Conservation (phyloP, 2,888 invertebrate species). For the Galeruca laticollis region DNA sequence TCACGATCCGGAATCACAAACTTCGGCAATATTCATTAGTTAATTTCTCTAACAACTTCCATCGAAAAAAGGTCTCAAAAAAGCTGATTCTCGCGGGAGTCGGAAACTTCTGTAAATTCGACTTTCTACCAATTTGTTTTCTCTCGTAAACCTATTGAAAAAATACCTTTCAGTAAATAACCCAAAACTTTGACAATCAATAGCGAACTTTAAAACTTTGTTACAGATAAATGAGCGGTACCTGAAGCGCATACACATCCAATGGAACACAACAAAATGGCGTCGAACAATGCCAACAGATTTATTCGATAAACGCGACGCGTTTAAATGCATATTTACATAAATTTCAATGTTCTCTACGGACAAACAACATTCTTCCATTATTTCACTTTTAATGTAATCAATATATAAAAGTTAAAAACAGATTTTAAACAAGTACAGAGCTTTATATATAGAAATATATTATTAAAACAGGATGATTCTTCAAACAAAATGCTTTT, state of each 20-base stretch:
- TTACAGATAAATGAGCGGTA: slow-evolving; percentile 59
- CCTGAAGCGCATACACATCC: slow-evolving; percentile 45
- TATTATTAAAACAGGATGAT: no score
- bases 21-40: slow-evolving; percentile 17
- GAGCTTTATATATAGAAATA: no score
- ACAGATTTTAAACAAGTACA: no score
- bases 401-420: no score
- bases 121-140: slow-evolving; percentile 26
- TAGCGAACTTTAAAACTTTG: slow-evolving; percentile 30
- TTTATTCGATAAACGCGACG: slow-evolving; percentile 14
- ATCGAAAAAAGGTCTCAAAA: slow-evolving; percentile 12
- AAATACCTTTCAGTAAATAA: slow-evolving; percentile 29
- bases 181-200: slow-evolving; percentile 30
- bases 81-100: slow-evolving; percentile 17
- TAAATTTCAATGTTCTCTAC: slow-evolving; percentile 14
- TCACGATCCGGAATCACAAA: slow-evolving; percentile 4
- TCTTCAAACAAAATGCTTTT: no score
- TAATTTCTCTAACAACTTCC: slow-evolving; percentile 13
- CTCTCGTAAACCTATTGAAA: slow-evolving; percentile 24
- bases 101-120: slow-evolving; percentile 27
- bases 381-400: no score
- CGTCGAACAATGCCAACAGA: not conserved
- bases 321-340: slow-evolving; percentile 1
- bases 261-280: slow-evolving; percentile 48
- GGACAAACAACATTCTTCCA: not conserved